Evolutionary conservation across 2,888 invertebrate species (phyloP), one percentile per base, ranked within the genome.

Genomic region (Dinocampus coccinellae): DNA sequence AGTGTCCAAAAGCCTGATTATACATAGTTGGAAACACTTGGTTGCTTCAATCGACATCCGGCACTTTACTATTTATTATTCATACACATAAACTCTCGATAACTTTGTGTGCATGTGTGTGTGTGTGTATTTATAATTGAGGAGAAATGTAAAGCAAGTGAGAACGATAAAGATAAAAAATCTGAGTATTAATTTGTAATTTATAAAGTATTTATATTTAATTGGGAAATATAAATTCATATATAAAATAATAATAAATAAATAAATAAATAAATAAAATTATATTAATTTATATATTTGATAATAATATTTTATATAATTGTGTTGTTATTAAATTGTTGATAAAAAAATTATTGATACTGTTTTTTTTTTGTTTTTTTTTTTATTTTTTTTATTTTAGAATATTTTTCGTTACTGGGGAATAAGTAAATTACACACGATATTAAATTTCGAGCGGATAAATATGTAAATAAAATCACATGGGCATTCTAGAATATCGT

Each of bases 201-300:
- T 60, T 16, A 34, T 60, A 34, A 60, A 34, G 34, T 60, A 34
- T 34, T n/a, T n/a, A n/a, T n/a, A n/a, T n/a, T n/a, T n/a, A n/a
- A n/a, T n/a, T n/a, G n/a, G n/a, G n/a, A n/a, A n/a, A n/a, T n/a
- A n/a, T n/a, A n/a, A n/a, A n/a, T n/a, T n/a, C n/a, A n/a, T n/a
- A n/a, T n/a, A n/a, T n/a, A n/a, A n/a, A n/a, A n/a, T n/a, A n/a
- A n/a, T n/a, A n/a, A n/a, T n/a, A n/a, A n/a, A n/a, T n/a, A n/a
- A n/a, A n/a, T n/a, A n/a, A n/a, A n/a, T n/a, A n/a, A n/a, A n/a
- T n/a, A n/a, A n/a, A n/a, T n/a, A n/a, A n/a, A n/a, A n/a, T n/a
- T n/a, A n/a, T n/a, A n/a, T n/a, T n/a, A n/a, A n/a, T n/a, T n/a
- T n/a, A n/a, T n/a, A n/a, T n/a, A n/a, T n/a, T n/a, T n/a, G n/a